These are phyloP conservation scores for Cantharis lateralis DNA, from an alignment of 2,888 invertebrate species.

Conservation along the genomic window DNA sequence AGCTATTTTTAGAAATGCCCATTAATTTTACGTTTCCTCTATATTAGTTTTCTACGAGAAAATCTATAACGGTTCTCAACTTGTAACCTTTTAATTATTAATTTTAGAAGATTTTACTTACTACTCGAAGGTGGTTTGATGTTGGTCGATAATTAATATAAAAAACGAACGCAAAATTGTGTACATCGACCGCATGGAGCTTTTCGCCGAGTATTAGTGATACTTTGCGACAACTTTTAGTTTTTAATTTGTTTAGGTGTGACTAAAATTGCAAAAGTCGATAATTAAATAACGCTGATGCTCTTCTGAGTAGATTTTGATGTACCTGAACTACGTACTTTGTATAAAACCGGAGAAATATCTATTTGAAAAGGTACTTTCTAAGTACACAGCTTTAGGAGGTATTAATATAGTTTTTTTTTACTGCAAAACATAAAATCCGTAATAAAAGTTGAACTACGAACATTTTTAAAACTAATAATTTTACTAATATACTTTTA, in stretches of 20 bases:
- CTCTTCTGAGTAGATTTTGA: conserved; percentile 18
- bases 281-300: conserved; percentile 24
- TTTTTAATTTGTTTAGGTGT: conserved; percentile 21
- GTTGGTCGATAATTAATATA: not conserved
- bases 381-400: not conserved
- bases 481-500: not conserved
- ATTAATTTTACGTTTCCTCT: not conserved
- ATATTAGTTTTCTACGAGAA: not conserved
- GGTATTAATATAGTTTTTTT: not conserved
- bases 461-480: not conserved
- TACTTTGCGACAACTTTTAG: not conserved
- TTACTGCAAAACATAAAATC: not conserved
- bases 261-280: conserved; percentile 17
- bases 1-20: not conserved
- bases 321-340: not conserved
- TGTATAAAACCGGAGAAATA: not conserved
- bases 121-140: not conserved
- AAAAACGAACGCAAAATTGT: not conserved
- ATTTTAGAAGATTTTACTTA: not conserved
- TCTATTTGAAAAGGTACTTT: not conserved
- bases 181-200: not conserved
- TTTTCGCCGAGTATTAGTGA: not conserved
- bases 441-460: not conserved
- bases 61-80: not conserved
- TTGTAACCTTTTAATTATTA: not conserved